Conservation (phyloP, 2,113 vertebrate genomes). For the Tragelaphus imberbis region DNA sequence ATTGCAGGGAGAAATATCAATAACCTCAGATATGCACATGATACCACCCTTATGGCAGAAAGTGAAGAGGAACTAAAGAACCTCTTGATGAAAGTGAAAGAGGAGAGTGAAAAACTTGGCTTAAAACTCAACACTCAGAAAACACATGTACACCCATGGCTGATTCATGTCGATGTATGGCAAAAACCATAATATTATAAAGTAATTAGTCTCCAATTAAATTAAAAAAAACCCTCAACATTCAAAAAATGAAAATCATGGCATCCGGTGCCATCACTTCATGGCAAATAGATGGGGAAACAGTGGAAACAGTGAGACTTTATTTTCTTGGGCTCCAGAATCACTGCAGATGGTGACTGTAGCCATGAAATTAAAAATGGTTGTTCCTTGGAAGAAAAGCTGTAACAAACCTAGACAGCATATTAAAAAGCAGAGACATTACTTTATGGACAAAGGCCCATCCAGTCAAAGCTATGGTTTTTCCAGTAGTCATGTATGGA, state of each 20-base stretch:
- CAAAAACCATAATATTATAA: neutral
- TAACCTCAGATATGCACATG: neutral
- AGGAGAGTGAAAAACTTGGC: neutral
- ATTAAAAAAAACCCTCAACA: neutral
- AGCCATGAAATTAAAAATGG: neutral
- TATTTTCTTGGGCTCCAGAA: neutral
- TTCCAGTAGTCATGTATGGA: neutral
- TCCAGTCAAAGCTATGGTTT: neutral
- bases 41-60: neutral
- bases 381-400: neutral
- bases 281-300: neutral
- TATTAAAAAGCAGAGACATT: neutral
- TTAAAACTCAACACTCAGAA: neutral
- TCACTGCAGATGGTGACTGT: neutral
- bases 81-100: neutral
- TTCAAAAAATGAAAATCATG: neutral
- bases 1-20: neutral
- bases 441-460: neutral
- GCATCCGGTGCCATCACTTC: neutral
- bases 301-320: neutral
- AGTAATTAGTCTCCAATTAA: neutral
- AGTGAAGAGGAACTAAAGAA: neutral
- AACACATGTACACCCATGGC: neutral
- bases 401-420: neutral
- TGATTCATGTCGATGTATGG: neutral